phyloP scores from a whole-genome alignment of 2,888 invertebrate species.

The Agriopis leucophaearia region DNA sequence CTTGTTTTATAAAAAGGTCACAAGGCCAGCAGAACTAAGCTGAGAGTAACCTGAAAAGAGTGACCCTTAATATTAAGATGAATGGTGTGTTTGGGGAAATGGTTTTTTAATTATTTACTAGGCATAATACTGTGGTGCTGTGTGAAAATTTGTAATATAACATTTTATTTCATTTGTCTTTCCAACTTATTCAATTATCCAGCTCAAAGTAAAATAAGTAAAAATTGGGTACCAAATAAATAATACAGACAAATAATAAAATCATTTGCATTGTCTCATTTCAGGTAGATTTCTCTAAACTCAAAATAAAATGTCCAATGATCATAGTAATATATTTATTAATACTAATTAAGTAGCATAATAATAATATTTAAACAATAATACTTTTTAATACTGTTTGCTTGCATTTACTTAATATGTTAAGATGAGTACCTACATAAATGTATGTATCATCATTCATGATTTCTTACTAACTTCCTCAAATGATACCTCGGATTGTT shows the following conservation, averaged over 20 bases:
- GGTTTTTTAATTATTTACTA: conserved; percentile 33
- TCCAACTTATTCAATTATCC: too few relatives aligned
- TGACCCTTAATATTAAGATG: neutral
- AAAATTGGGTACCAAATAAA: too few relatives aligned
- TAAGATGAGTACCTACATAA: neutral
- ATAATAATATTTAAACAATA: conserved; percentile 15
- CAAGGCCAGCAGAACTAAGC: neutral
- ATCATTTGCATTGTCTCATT: conserved; percentile 9
- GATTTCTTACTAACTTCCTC: neutral
- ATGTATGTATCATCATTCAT: neutral
- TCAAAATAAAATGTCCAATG: neutral
- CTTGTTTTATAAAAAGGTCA: conserved; percentile 11
- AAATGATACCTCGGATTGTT: neutral
- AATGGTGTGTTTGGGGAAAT: conserved; percentile 20
- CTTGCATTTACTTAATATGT: neutral
- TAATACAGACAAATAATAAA: too few relatives aligned
- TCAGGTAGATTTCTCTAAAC: neutral
- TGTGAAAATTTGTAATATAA: conserved; percentile 23
- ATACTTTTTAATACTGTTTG: conserved; percentile 30
- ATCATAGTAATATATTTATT: conserved; percentile 3
- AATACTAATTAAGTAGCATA: conserved; percentile 3
- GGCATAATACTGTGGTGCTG: conserved; percentile 39
- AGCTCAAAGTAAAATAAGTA: too few relatives aligned
- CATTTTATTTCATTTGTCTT: neutral
- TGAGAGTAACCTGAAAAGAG: neutral